Evolutionary conservation across 30 jellyfish, hydroid and myxozoan species (phyloP).

Genomic region (Hydra vulgaris): DNA sequence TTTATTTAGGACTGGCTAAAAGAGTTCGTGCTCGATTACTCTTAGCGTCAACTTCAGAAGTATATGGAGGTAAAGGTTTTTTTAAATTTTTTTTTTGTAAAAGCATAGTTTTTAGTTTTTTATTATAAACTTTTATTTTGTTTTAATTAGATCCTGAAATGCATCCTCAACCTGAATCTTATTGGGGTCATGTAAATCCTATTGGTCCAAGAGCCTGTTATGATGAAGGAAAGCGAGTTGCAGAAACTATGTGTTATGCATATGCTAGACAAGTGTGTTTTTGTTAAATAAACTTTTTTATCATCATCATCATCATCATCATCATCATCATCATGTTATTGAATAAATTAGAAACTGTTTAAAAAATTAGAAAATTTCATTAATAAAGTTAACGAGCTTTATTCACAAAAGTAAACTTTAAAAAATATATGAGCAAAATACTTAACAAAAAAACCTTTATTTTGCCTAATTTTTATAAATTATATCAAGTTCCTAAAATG

Average conservation of each 20-base stretch:
- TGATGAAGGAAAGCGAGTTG: constrained; percentile 98
- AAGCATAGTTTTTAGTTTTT: too few species aligned
- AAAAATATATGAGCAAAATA: too few species aligned
- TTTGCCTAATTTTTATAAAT: too few species aligned
- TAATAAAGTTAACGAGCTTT: too few species aligned
- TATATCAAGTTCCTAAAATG: too few species aligned
- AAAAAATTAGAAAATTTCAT: too few species aligned
- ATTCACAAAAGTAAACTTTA: too few species aligned
- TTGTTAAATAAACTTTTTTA: not conserved
- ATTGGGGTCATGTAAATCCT: constrained; percentile 98
- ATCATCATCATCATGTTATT: too few species aligned
- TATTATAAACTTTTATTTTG: too few species aligned
- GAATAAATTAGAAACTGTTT: too few species aligned
- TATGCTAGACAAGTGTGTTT: constrained; percentile 68
- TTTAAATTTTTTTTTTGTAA: not conserved
- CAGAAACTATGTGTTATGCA: constrained; percentile 97
- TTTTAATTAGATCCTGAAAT: constrained; percentile 98
- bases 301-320: too few species aligned
- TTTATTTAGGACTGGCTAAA: constrained; percentile 72
- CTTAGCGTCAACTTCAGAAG: constrained; percentile 95
- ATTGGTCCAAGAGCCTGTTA: constrained; percentile 99
- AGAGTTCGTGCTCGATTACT: constrained; percentile 86
- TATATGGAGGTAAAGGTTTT: constrained; percentile 73
- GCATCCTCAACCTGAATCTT: constrained; percentile 97
- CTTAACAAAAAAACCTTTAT: too few species aligned